phyloP scores from a whole-genome alignment of 2,797 vertebrate genomes.

The Paratrypauchen microcephalus region DNA sequence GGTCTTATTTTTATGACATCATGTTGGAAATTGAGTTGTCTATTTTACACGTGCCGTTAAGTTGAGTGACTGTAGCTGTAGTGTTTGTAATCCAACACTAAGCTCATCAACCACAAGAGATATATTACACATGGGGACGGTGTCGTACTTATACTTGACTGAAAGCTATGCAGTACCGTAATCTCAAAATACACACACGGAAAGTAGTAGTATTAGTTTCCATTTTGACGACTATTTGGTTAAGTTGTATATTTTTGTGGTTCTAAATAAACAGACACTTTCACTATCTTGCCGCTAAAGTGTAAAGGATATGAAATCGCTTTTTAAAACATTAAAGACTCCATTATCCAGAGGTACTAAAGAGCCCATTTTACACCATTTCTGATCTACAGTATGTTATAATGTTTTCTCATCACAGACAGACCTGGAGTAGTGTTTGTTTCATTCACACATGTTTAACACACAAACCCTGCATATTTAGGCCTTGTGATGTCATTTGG shows the following conservation, averaged over 20 bases:
- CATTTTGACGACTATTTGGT: slow-evolving; percentile 11
- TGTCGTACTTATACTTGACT: background rate
- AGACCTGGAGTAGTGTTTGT: too few species aligned
- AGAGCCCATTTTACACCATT: too few species aligned
- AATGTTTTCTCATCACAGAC: too few species aligned
- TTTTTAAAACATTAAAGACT: too few species aligned
- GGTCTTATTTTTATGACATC: slow-evolving; percentile 18
- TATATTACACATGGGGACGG: too few species aligned
- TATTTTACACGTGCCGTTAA: slow-evolving; percentile 20
- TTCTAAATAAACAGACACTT: background rate
- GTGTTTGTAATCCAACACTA: slow-evolving; percentile 6
- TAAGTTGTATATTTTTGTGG: slow-evolving; percentile 14
- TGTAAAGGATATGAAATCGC: background rate
- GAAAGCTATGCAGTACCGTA: background rate
- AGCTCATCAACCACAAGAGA: background rate
- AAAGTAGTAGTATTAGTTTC: background rate
- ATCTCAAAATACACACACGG: background rate
- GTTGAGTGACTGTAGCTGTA: background rate
- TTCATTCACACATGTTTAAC: too few species aligned
- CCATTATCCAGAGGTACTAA: too few species aligned
- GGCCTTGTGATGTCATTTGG: too few species aligned
- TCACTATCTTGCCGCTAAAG: background rate
- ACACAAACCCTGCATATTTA: too few species aligned
- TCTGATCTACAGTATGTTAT: too few species aligned
- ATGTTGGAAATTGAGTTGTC: slow-evolving; percentile 29